phyloP scores from a whole-genome alignment of 2,888 invertebrate genomes.

The Aproaerema taeniolella region DNA sequence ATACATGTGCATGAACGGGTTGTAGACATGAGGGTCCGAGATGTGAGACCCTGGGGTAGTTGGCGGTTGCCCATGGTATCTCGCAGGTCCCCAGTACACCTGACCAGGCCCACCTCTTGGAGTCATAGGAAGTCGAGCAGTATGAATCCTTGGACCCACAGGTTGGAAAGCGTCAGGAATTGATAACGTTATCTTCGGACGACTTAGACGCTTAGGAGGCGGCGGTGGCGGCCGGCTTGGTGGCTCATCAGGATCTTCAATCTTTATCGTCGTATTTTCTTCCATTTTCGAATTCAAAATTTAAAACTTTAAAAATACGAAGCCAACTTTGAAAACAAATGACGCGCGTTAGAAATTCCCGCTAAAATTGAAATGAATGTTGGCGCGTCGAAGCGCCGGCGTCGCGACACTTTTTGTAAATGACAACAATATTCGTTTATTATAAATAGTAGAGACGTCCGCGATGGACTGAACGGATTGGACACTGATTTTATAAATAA shows the following conservation, averaged over 20 bases:
- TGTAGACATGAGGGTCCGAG: slow-evolving; percentile 50
- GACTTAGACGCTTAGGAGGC: slow-evolving; percentile 41
- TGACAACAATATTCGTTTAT: slow-evolving; percentile 37
- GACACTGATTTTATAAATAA: slow-evolving; percentile 72
- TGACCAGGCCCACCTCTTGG: slow-evolving; percentile 37
- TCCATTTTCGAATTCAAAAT: slow-evolving; percentile 14
- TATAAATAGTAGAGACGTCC: slow-evolving; percentile 41
- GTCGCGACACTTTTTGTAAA: slow-evolving; percentile 32
- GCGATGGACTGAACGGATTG: slow-evolving; percentile 46
- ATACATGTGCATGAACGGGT: slow-evolving; percentile 70
- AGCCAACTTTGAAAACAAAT: background rate
- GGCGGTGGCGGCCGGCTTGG: slow-evolving; percentile 58
- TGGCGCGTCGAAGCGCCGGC: slow-evolving; percentile 42
- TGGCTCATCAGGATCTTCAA: slow-evolving; percentile 47
- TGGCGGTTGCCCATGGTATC: slow-evolving; percentile 44
- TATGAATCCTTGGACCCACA: slow-evolving; percentile 31
- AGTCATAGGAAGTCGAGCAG: slow-evolving; percentile 28
- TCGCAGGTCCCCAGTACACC: slow-evolving; percentile 36
- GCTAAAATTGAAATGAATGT: no score
- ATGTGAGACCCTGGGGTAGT: slow-evolving; percentile 52
- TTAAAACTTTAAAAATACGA: background rate
- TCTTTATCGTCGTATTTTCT: slow-evolving; percentile 19
- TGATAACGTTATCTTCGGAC: slow-evolving; percentile 71
- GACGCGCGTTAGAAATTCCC: slow-evolving; percentile 12
- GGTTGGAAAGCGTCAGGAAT: slow-evolving; percentile 49